Evolutionary conservation across 1,140 invertebrate genomes (phyloP).

Genomic region (Drosophila equinoxialis): DNA sequence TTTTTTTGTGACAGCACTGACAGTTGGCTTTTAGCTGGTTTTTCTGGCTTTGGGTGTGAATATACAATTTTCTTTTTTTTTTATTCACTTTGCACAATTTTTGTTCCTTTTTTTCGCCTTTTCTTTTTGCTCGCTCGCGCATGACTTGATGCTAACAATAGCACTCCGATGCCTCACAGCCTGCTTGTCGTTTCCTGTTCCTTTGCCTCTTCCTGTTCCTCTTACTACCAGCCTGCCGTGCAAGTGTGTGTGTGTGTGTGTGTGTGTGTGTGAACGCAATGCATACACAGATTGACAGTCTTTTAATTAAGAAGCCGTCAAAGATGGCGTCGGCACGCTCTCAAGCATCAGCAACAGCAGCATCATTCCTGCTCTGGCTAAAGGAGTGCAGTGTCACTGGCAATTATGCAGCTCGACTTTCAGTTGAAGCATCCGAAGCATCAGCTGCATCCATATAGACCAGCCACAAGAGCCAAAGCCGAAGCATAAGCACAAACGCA

Average conservation of each 20-base stretch:
- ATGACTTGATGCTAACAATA: slow-evolving; percentile 77
- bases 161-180: slow-evolving; percentile 46
- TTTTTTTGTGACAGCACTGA: slow-evolving; percentile 3
- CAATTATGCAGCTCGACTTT: slow-evolving; percentile 63
- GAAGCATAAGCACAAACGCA: slow-evolving; percentile 37
- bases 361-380: background rate
- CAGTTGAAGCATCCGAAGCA: background rate
- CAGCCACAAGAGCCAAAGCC: slow-evolving; percentile 22
- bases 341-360: slow-evolving; percentile 27
- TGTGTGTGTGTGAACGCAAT: slow-evolving; percentile 31
- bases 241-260: slow-evolving; percentile 3
- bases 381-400: slow-evolving; percentile 67
- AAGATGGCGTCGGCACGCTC: slow-evolving; percentile 71
- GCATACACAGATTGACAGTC: slow-evolving; percentile 75
- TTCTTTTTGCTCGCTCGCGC: slow-evolving; percentile 57
- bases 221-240: background rate
- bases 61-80: background rate
- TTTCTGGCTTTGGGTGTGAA: slow-evolving; percentile 26
- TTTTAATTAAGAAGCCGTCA: slow-evolving; percentile 81
- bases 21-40: slow-evolving; percentile 40
- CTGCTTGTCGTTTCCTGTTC: slow-evolving; percentile 37
- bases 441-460: slow-evolving; percentile 15
- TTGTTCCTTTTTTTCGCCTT: slow-evolving; percentile 4
- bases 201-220: slow-evolving; percentile 19
- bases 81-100: slow-evolving; percentile 33